Evolutionary conservation across 2,797 vertebrate genomes (phyloP).

Genomic region (Sitta carolinensis): DNA sequence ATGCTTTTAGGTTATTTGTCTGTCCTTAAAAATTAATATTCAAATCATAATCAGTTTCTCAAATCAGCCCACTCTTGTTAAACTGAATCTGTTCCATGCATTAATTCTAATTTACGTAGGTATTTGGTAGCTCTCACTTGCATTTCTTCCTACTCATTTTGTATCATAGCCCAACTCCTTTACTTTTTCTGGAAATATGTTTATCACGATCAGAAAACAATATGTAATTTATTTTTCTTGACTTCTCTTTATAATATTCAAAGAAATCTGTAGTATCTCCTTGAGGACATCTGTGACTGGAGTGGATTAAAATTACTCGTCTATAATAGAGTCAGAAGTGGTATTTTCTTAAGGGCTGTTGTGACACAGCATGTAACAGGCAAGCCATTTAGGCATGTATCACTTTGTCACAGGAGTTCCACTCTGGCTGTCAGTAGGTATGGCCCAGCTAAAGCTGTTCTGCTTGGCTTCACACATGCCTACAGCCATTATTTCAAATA

Average conservation of each 20-base stretch:
- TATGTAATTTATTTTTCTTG: neutral
- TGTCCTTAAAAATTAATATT: constrained; percentile 47
- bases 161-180: neutral
- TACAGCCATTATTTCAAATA: neutral
- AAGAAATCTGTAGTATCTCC: neutral
- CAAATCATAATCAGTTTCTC: constrained; percentile 32
- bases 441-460: neutral
- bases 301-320: neutral
- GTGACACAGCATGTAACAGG: neutral
- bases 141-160: constrained; percentile 60
- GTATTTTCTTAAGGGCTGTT: neutral
- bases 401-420: neutral
- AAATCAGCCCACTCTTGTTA: constrained; percentile 52
- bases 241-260: neutral
- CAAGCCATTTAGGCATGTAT: neutral
- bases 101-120: constrained; percentile 60
- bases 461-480: neutral
- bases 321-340: neutral
- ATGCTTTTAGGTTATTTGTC: constrained; percentile 17
- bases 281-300: neutral
- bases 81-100: constrained; percentile 47
- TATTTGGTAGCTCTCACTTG: constrained; percentile 51
- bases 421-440: neutral
- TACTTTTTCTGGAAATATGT: constrained; percentile 39
- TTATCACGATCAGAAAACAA: constrained; percentile 10